phyloP scores from a whole-genome alignment of 1,140 invertebrate genomes.

The Papilio polytes region DNA sequence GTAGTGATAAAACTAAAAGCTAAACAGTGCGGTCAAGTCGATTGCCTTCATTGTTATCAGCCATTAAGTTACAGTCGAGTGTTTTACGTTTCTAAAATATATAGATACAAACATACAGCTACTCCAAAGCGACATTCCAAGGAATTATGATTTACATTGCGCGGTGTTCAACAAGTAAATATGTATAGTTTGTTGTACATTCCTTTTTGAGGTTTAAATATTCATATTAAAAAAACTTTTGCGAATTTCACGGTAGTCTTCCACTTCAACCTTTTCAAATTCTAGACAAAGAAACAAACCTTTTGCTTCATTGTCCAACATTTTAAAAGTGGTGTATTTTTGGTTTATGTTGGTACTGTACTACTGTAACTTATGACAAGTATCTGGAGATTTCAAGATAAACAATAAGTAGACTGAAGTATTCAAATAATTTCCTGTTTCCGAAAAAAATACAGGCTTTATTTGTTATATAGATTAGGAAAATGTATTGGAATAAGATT shows the following conservation, averaged over 20 bases:
- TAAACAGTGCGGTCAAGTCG: conserved; percentile 1
- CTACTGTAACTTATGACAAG: not conserved
- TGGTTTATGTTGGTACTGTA: not conserved
- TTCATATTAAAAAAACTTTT: too few relatives aligned
- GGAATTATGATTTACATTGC: not conserved
- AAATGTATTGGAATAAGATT: not conserved
- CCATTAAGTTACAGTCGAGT: conserved; percentile 12
- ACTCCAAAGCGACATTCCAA: conserved; percentile 7
- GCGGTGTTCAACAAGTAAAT: not conserved
- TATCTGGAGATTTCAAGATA: not conserved
- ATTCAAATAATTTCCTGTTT: not conserved
- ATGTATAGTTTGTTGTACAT: not conserved
- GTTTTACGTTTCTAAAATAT: conserved; percentile 6
- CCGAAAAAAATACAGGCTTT: not conserved
- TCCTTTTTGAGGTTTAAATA: not conserved
- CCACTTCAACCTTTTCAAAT: too few relatives aligned
- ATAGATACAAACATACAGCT: not conserved
- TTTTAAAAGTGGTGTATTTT: not conserved
- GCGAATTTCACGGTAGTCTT: too few relatives aligned
- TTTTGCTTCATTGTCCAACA: too few relatives aligned
- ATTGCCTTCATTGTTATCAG: conserved; percentile 24
- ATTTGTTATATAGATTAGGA: not conserved
- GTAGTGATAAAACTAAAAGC: conserved; percentile 28
- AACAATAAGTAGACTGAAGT: not conserved
- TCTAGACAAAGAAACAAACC: not conserved